Conservation (phyloP, 2,888 invertebrate genomes). For the Meloe dianella region DNA sequence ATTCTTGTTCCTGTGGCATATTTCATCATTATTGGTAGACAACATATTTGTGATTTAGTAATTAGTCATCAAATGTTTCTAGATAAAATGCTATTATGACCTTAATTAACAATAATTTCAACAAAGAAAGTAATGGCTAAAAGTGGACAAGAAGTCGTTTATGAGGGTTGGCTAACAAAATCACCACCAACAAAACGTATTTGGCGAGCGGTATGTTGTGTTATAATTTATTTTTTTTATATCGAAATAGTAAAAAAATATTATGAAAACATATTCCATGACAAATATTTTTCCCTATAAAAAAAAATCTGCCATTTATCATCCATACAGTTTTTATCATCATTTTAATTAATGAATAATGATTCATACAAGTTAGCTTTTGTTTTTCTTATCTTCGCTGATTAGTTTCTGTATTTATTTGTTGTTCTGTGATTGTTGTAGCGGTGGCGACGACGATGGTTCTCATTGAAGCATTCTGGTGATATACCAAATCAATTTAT, state of each 20-base stretch:
- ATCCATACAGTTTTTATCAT: conserved; percentile 24
- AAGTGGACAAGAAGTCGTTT: conserved; percentile 73
- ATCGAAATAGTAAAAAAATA: too few species aligned
- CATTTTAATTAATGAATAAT: conserved; percentile 37
- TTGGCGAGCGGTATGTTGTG: conserved; percentile 87
- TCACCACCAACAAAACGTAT: conserved; percentile 92
- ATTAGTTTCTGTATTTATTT: conserved; percentile 37
- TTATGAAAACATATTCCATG: background rate
- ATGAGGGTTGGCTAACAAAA: conserved; percentile 95
- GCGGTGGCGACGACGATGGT: conserved; percentile 97
- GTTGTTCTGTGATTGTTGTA: conserved; percentile 55
- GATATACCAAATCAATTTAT: conserved; percentile 94
- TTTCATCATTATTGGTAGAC: conserved; percentile 13
- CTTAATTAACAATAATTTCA: background rate
- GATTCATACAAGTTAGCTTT: conserved; percentile 41
- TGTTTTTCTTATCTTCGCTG: background rate
- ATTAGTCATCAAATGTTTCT: conserved; percentile 12
- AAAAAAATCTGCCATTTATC: conserved; percentile 16
- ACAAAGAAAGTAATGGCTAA: conserved; percentile 53
- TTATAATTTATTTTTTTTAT: background rate
- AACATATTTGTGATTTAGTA: conserved; percentile 9
- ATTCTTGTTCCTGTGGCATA: conserved; percentile 16
- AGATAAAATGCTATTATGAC: conserved; percentile 6
- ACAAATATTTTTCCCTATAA: background rate
- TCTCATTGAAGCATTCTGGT: conserved; percentile 87